Conservation (phyloP, 2,797 vertebrate species). For the Lutjanus argentimaculatus region DNA sequence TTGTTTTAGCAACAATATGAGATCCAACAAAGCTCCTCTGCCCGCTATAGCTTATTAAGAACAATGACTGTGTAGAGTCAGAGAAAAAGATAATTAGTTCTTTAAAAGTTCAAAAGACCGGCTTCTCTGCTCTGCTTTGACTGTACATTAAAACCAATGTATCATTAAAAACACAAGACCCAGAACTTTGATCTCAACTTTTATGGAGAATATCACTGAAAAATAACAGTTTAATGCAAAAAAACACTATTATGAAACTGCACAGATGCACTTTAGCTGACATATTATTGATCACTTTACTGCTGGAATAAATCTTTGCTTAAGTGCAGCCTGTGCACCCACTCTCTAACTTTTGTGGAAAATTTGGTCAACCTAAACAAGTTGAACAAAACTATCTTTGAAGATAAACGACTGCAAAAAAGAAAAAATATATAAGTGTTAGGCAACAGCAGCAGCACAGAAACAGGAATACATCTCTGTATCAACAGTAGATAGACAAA, state of each 20-base stretch:
- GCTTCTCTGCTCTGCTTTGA: conserved; percentile 57
- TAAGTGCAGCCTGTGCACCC: conserved; percentile 25
- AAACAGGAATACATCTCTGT: conserved; percentile 27
- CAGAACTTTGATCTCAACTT: conserved; percentile 47
- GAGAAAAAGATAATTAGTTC: conserved; percentile 62
- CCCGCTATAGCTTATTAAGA: conserved; percentile 56
- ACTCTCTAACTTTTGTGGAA: conserved; percentile 1
- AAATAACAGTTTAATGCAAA: conserved; percentile 27
- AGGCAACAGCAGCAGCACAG: conserved; percentile 16
- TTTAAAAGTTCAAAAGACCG: conserved; percentile 59
- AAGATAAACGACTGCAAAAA: conserved; percentile 38
- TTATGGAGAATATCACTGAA: conserved; percentile 11
- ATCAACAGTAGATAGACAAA: conserved; percentile 40
- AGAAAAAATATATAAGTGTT: conserved; percentile 2
- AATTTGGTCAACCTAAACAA: conserved; percentile 22
- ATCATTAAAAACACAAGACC: conserved; percentile 57
- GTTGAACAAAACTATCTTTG: conserved; percentile 20
- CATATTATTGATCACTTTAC: conserved; percentile 48
- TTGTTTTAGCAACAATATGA: conserved; percentile 39
- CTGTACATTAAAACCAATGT: conserved; percentile 46
- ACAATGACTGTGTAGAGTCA: conserved; percentile 52
- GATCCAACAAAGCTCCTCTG: conserved; percentile 32
- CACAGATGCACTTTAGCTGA: conserved; percentile 35
- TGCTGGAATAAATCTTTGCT: conserved; percentile 28
- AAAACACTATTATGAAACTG: conserved; percentile 27